A percentile compares a stretch with the other conserved stretches of the same genome.
These are phyloP conservation scores for Strix aluco DNA, from an alignment of 2,113 vertebrate species.

Conservation along the genomic window DNA sequence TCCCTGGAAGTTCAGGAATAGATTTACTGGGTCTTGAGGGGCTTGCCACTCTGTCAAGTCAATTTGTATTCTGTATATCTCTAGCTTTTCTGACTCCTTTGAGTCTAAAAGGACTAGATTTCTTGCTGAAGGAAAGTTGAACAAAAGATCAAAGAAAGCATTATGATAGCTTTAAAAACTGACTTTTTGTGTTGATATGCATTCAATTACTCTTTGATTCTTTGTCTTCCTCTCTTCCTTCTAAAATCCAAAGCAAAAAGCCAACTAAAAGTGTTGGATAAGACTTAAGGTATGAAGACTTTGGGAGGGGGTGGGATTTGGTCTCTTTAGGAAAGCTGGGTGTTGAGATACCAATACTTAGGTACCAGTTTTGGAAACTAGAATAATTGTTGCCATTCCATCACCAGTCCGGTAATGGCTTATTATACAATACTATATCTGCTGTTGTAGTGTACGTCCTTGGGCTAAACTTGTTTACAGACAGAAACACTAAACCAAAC, in stretches of 20 bases:
- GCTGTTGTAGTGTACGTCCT: background rate
- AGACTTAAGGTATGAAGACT: background rate
- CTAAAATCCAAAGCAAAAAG: background rate
- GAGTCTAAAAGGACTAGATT: background rate
- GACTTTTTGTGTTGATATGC: background rate
- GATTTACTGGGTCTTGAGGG: background rate
- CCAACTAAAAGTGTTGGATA: background rate
- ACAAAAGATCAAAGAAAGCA: background rate
- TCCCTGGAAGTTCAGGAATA: background rate
- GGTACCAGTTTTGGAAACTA: background rate
- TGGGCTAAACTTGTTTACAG: background rate
- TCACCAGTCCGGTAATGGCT: background rate
- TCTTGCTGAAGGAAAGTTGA: background rate
- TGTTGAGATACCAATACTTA: background rate
- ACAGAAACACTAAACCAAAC: background rate
- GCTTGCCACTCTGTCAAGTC: background rate
- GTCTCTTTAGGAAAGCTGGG: background rate
- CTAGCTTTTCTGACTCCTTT: background rate
- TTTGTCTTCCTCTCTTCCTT: background rate
- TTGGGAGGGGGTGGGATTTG: background rate
- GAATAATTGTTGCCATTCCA: background rate
- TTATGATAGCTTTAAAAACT: background rate
- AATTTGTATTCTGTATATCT: background rate
- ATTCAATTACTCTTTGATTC: background rate
- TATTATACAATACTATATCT: background rate